Evolutionary conservation across 2,113 vertebrate species (phyloP).

Genomic region (Hiodon tergisus): DNA sequence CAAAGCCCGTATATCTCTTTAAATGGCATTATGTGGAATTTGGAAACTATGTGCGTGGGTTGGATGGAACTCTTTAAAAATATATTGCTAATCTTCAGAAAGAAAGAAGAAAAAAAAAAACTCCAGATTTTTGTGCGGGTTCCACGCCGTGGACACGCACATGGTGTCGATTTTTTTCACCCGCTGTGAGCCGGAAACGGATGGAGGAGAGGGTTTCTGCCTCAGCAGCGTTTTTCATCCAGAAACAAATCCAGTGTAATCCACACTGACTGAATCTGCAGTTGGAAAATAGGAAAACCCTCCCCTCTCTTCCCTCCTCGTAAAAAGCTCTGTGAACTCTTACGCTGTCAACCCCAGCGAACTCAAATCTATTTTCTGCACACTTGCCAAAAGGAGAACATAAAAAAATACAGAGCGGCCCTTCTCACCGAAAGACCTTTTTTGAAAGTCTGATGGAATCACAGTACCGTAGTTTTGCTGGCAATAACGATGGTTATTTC

Average conservation of each 20-base stretch:
- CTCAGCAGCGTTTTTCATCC: constrained; percentile 21
- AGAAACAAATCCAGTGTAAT: constrained; percentile 39
- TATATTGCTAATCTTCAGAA: constrained; percentile 1
- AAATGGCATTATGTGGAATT: neutral
- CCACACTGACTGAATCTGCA: constrained; percentile 29
- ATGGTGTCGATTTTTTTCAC: constrained; percentile 6
- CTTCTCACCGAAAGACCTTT: constrained; percentile 36
- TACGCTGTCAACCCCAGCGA: constrained; percentile 20
- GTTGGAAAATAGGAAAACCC: constrained; percentile 27
- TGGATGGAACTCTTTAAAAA: neutral
- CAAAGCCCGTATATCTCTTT: neutral
- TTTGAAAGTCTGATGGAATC: constrained; percentile 28
- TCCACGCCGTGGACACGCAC: constrained; percentile 16
- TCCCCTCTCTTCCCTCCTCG: constrained; percentile 18
- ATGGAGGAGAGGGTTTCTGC: constrained; percentile 33
- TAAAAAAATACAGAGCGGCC: constrained; percentile 29
- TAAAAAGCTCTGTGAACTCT: constrained; percentile 26
- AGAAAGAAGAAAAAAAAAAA: neutral
- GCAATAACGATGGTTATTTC: constrained; percentile 24
- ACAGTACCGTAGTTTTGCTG: constrained; percentile 45
- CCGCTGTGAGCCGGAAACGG: constrained; percentile 31
- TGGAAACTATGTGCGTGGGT: neutral
- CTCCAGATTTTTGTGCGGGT: neutral
- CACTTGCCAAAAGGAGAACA: constrained; percentile 38
- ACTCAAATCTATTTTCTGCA: constrained; percentile 39